Evolutionary conservation across 2,113 vertebrate genomes (phyloP).

Genomic region (Catharus minimus): DNA sequence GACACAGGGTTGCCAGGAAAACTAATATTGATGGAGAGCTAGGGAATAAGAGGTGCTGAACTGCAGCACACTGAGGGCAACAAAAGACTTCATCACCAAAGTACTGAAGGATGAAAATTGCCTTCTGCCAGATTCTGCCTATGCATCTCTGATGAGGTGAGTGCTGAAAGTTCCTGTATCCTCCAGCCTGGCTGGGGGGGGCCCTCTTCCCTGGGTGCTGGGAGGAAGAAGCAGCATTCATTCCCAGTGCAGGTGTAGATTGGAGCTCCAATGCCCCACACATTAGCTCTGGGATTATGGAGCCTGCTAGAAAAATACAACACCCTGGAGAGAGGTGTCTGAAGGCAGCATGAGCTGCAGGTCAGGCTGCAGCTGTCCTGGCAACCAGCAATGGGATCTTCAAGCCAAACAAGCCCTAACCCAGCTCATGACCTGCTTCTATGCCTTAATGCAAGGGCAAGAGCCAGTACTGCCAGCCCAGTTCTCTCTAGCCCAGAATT

Average conservation of each 20-base stretch:
- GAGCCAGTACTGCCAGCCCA: not conserved
- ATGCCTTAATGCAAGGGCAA: not conserved
- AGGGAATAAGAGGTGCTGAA: not conserved
- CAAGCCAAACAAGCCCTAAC: not conserved
- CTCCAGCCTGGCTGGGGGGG: not conserved
- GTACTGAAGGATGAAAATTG: not conserved
- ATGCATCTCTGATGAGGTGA: not conserved
- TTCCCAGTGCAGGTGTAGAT: not conserved
- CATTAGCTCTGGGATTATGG: not conserved
- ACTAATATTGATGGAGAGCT: not conserved
- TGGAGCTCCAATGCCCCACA: not conserved
- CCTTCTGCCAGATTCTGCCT: not conserved
- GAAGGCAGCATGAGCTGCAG: not conserved
- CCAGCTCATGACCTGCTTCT: not conserved
- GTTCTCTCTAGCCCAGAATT: not conserved
- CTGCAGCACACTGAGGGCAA: not conserved
- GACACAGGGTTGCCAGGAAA: not conserved
- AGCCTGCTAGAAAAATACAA: not conserved
- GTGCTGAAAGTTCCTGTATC: not conserved
- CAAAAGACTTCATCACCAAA: not conserved
- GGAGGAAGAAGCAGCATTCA: not conserved
- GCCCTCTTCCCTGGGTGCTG: not conserved
- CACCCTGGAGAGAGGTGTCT: not conserved
- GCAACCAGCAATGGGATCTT: not conserved
- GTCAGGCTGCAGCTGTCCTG: not conserved